phyloP scores from a whole-genome alignment of 2,888 invertebrate genomes.

The Altica lythri region DNA sequence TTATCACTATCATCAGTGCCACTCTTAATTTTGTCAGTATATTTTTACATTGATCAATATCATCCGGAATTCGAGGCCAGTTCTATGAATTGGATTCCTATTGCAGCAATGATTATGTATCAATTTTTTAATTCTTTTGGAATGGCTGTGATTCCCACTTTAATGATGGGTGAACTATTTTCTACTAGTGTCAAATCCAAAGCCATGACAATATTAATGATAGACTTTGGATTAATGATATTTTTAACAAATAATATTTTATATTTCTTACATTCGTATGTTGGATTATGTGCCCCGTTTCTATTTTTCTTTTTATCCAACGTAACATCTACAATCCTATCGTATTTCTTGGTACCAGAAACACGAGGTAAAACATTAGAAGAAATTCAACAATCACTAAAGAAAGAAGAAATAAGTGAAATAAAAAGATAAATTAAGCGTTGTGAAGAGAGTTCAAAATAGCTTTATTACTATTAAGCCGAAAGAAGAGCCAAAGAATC shows the following conservation, averaged over 20 bases:
- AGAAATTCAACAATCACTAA: conserved; percentile 50
- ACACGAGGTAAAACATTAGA: conserved; percentile 53
- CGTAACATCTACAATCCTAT: conserved; percentile 41
- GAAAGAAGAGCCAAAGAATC: no score
- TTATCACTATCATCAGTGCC: conserved; percentile 39
- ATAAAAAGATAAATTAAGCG: no score
- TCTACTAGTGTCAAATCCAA: conserved; percentile 49
- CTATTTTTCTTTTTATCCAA: conserved; percentile 45
- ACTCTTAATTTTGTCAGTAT: conserved; percentile 31
- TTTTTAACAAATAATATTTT: conserved; percentile 46
- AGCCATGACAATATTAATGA: conserved; percentile 44
- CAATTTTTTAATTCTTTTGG: conserved; percentile 44
- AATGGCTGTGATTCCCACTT: conserved; percentile 46
- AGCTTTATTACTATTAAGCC: no score
- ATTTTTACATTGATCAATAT: conserved; percentile 43
- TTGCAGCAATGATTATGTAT: conserved; percentile 47
- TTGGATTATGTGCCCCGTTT: conserved; percentile 50
- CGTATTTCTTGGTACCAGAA: conserved; percentile 50
- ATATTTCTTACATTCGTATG: conserved; percentile 42
- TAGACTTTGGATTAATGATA: conserved; percentile 43
- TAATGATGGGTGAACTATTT: conserved; percentile 49
- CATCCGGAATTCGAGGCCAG: conserved; percentile 37
- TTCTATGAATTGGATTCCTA: conserved; percentile 46
- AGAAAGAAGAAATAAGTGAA: no score
- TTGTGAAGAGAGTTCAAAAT: no score